These are phyloP conservation scores for Montipora sp. DNA, from an alignment of 64 coral and sea anemone species.

Conservation along the genomic window DNA sequence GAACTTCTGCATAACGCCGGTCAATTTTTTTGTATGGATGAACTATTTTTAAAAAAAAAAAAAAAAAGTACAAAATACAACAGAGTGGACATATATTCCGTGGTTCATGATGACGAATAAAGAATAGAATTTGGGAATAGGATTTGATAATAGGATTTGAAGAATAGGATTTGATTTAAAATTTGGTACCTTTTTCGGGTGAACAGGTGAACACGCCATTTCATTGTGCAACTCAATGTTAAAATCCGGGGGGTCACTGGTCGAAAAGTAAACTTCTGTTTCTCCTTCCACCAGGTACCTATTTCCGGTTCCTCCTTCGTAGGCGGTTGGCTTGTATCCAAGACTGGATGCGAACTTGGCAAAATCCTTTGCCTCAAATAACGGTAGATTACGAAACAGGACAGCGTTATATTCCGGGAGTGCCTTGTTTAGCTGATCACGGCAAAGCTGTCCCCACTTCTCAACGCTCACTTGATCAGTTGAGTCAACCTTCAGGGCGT, in stretches of 20 bases:
- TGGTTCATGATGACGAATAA: too few relatives aligned
- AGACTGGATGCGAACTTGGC: conserved; percentile 60
- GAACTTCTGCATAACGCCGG: too few relatives aligned
- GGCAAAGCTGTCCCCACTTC: conserved; percentile 68
- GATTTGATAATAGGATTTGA: too few relatives aligned
- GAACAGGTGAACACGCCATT: conserved; percentile 80
- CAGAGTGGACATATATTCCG: too few relatives aligned
- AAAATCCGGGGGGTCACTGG: conserved; percentile 68
- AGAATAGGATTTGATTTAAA: background rate
- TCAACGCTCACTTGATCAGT: conserved; percentile 18
- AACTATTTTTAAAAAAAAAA: too few relatives aligned
- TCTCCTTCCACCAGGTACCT: conserved; percentile 39
- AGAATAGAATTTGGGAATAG: too few relatives aligned
- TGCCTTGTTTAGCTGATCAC: conserved; percentile 56
- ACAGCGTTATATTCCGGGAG: conserved; percentile 68
- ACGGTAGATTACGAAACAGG: conserved; percentile 78
- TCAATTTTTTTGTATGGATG: too few relatives aligned
- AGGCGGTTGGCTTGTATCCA: conserved; percentile 70
- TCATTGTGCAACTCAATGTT: conserved; percentile 94
- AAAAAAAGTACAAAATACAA: too few relatives aligned
- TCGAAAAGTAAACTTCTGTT: conserved; percentile 61
- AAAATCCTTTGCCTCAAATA: conserved; percentile 54
- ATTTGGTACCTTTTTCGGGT: conserved; percentile 75
- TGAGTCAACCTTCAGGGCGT: conserved; percentile 55
- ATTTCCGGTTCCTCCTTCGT: conserved; percentile 80